Conservation (phyloP, 2,888 invertebrate species). For the Nymphalis polychloros region DNA sequence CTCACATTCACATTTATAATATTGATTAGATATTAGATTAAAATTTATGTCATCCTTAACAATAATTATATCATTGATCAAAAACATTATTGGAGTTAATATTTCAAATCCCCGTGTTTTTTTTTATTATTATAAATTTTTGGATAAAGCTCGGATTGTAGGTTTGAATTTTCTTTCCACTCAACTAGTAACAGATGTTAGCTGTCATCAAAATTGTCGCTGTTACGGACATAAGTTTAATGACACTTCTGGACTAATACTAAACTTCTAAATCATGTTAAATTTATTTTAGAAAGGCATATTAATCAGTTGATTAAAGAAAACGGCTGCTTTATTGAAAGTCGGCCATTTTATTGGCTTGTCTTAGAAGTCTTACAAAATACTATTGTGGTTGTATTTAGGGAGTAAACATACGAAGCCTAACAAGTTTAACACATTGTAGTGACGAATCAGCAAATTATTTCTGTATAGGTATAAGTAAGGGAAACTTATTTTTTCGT, state of each 20-base stretch:
- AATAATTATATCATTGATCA: too few species aligned
- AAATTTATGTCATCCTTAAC: too few species aligned
- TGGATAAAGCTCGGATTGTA: neutral
- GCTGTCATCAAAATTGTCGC: slow-evolving; percentile 51
- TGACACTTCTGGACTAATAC: slow-evolving; percentile 44
- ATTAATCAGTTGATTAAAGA: slow-evolving; percentile 45
- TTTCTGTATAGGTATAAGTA: slow-evolving; percentile 7
- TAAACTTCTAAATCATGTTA: slow-evolving; percentile 30
- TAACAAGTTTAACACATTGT: slow-evolving; percentile 41
- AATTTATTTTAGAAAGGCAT: slow-evolving; percentile 39
- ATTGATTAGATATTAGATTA: neutral
- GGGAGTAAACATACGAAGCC: slow-evolving; percentile 65
- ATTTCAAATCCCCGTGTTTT: neutral
- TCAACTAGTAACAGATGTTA: slow-evolving; percentile 38
- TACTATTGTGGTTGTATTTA: slow-evolving; percentile 59
- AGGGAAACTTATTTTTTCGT: slow-evolving; percentile 16
- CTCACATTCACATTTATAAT: neutral
- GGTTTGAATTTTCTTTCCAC: slow-evolving; percentile 9
- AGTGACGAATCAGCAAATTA: slow-evolving; percentile 34
- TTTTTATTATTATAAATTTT: neutral
- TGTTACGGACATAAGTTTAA: slow-evolving; percentile 45
- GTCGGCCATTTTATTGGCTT: slow-evolving; percentile 69
- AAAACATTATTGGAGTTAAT: too few species aligned
- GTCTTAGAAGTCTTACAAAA: slow-evolving; percentile 67
- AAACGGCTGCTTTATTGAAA: slow-evolving; percentile 49